Conservation (phyloP, 2,888 invertebrate genomes). For the Brachypalpus laphriformis region DNA sequence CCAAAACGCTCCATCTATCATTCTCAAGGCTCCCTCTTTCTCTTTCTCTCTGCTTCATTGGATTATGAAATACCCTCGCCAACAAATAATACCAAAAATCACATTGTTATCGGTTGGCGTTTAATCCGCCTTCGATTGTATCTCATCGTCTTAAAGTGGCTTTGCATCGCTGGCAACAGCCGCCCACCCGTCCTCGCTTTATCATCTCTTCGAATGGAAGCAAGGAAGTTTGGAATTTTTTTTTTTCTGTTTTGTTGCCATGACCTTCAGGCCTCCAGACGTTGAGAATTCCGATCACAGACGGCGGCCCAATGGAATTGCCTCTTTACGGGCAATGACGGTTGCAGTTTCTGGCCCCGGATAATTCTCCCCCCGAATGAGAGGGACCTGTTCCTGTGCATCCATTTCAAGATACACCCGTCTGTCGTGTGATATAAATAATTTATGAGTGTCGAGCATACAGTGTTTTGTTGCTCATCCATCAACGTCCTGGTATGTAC, state of each 20-base stretch:
- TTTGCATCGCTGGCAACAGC: not conserved
- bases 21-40: slow-evolving; percentile 18
- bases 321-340: slow-evolving; percentile 4
- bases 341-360: not conserved
- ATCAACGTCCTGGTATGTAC: not conserved
- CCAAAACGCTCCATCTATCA: slow-evolving; percentile 39
- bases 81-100: slow-evolving; percentile 36
- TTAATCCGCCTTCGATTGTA: slow-evolving; percentile 51
- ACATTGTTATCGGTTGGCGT: slow-evolving; percentile 32
- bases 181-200: not conserved
- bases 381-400: not conserved
- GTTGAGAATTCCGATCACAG: slow-evolving; percentile 21
- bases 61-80: slow-evolving; percentile 1
- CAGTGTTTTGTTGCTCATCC: not conserved
- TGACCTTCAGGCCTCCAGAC: slow-evolving; percentile 41
- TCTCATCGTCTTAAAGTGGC: slow-evolving; percentile 10
- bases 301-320: slow-evolving; percentile 38
- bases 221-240: not conserved
- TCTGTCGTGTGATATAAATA: slow-evolving; percentile 14
- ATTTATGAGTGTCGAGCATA: slow-evolving; percentile 3
- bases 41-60: not conserved
- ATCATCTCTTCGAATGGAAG: not conserved
- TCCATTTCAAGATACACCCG: not conserved
- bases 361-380: not conserved
- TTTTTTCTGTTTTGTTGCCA: not conserved